phyloP scores from a whole-genome alignment of 2,888 invertebrate genomes.

The Nomada flava region DNA sequence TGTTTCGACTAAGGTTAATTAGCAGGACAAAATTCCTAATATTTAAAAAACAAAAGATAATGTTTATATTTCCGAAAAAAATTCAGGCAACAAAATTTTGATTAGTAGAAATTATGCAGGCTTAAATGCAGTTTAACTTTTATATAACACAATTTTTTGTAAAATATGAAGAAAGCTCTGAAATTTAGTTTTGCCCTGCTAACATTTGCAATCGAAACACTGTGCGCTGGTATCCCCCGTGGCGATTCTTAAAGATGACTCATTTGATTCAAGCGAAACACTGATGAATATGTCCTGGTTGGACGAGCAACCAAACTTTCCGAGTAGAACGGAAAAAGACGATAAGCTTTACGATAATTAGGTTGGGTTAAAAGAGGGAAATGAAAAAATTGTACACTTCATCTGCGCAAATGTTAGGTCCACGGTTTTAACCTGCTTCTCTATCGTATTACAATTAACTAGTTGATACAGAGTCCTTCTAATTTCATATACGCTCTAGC shows the following conservation, averaged over 20 bases:
- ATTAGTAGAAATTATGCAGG: too few relatives aligned
- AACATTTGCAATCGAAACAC: too few relatives aligned
- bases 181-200: too few relatives aligned
- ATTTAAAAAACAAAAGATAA: too few relatives aligned
- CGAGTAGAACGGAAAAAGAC: not conserved
- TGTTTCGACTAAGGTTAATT: too few relatives aligned
- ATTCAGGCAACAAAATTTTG: too few relatives aligned
- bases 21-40: too few relatives aligned
- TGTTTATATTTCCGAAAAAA: too few relatives aligned
- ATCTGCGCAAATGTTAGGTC: not conserved
- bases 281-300: slow-evolving; percentile 2
- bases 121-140: too few relatives aligned
- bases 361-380: not conserved
- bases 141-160: too few relatives aligned
- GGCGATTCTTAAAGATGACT: slow-evolving; percentile 48
- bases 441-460: slow-evolving; percentile 1
- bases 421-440: not conserved
- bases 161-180: too few relatives aligned
- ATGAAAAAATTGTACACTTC: not conserved
- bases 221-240: slow-evolving; percentile 15
- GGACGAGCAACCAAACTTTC: too few relatives aligned
- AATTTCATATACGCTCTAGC: not conserved
- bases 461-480: not conserved
- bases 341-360: slow-evolving; percentile 2
- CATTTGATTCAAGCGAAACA: slow-evolving; percentile 47